Conservation (phyloP, 2,888 invertebrate species). For the Dynastes tityus region DNA sequence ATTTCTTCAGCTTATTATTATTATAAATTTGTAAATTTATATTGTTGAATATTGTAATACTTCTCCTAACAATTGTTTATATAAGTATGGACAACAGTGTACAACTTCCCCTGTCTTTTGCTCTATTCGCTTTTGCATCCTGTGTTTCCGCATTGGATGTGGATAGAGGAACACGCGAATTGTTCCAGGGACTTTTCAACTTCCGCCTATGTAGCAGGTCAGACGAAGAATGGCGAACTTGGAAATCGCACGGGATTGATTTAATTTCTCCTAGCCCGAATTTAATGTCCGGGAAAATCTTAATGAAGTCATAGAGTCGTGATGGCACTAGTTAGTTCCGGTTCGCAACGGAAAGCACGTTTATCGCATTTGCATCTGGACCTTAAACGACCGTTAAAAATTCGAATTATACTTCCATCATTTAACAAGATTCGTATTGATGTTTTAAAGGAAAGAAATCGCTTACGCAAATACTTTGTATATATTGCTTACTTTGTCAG, state of each 20-base stretch:
- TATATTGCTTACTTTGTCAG: no score
- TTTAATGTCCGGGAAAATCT: conserved; percentile 36
- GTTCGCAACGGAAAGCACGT: not conserved
- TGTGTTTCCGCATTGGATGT: not conserved
- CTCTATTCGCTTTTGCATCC: not conserved
- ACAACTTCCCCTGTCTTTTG: not conserved
- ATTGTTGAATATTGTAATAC: no score
- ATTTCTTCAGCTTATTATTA: no score
- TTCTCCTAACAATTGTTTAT: not conserved
- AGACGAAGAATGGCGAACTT: conserved; percentile 3
- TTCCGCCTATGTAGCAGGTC: not conserved
- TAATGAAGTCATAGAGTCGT: conserved; percentile 30
- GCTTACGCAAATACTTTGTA: no score
- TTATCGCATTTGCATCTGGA: not conserved
- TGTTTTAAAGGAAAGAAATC: no score
- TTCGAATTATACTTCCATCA: not conserved
- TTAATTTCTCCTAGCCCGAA: conserved; percentile 38
- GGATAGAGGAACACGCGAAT: not conserved
- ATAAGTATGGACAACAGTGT: not conserved
- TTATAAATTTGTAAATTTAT: no score
- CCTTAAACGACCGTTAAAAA: conserved; percentile 7
- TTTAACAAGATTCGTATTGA: no score
- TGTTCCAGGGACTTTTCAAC: conserved; percentile 2
- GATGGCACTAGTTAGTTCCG: conserved; percentile 13
- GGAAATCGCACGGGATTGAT: conserved; percentile 19